Evolutionary conservation across 2,888 invertebrate species (phyloP).

Genomic region (Cancer borealis): DNA sequence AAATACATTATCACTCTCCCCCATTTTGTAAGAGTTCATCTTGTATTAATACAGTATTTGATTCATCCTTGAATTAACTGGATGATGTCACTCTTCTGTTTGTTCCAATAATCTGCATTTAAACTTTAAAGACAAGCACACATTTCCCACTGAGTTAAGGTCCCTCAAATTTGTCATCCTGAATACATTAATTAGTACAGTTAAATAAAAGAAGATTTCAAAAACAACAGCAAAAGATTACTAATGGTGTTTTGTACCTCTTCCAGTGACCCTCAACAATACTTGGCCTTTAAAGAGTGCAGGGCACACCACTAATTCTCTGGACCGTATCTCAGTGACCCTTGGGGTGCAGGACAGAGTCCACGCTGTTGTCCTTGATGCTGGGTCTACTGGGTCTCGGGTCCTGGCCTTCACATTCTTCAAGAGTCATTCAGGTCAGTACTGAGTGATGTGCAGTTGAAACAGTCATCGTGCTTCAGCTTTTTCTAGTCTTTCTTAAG

Average conservation of each 20-base stretch:
- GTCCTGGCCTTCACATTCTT: constrained; percentile 90
- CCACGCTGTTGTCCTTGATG: constrained; percentile 94
- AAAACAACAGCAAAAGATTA: background rate
- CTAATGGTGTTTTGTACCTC: background rate
- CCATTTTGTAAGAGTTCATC: background rate
- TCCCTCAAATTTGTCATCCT: background rate
- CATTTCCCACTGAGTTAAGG: background rate
- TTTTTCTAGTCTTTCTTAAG: background rate
- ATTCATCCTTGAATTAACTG: no score
- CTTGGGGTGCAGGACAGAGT: constrained; percentile 85
- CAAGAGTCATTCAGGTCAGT: constrained; percentile 86
- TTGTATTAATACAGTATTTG: no score
- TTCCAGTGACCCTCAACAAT: constrained; percentile 76
- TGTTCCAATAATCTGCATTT: no score
- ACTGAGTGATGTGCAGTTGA: background rate
- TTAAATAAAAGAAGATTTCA: background rate
- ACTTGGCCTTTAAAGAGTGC: constrained; percentile 72
- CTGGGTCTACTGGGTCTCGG: constrained; percentile 95
- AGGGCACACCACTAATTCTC: constrained; percentile 70
- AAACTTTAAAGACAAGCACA: no score
- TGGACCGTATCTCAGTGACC: constrained; percentile 75
- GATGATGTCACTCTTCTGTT: no score
- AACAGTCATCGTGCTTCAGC: background rate
- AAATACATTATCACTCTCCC: background rate
- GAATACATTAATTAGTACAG: background rate